These are phyloP conservation scores for Protobothrops mucrosquamatus DNA, from an alignment of 2,113 vertebrate species.

Conservation along the genomic window DNA sequence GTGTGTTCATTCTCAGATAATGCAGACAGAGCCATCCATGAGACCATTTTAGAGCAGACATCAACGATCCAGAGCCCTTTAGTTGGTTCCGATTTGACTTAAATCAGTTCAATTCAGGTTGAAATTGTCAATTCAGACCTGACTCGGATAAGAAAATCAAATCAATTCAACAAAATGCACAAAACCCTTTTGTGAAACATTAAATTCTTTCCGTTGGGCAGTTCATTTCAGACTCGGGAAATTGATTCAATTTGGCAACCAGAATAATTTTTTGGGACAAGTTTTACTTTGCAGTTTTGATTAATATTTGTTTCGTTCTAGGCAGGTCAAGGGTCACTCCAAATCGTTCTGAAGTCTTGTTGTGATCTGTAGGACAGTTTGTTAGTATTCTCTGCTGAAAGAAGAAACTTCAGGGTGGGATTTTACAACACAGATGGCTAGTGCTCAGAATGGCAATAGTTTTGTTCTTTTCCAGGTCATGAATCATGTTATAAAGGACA, in stretches of 20 bases:
- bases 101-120: neutral
- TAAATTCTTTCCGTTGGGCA: neutral
- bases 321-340: neutral
- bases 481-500: neutral
- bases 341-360: neutral
- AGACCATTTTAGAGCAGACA: neutral
- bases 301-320: neutral
- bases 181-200: neutral
- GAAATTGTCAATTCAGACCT: neutral
- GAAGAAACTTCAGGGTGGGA: neutral
- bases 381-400: neutral
- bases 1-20: neutral
- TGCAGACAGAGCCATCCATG: neutral
- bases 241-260: neutral
- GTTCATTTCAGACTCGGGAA: neutral
- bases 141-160: neutral
- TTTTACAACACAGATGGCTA: conserved; percentile 1
- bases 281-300: neutral
- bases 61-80: neutral
- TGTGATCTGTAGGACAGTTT: neutral
- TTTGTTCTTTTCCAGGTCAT: neutral
- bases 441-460: neutral
- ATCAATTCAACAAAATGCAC: neutral
- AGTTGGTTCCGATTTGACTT: neutral
- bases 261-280: neutral